Evolutionary conservation across 2,797 vertebrate genomes (phyloP).

Genomic region (Thamnophis elegans): DNA sequence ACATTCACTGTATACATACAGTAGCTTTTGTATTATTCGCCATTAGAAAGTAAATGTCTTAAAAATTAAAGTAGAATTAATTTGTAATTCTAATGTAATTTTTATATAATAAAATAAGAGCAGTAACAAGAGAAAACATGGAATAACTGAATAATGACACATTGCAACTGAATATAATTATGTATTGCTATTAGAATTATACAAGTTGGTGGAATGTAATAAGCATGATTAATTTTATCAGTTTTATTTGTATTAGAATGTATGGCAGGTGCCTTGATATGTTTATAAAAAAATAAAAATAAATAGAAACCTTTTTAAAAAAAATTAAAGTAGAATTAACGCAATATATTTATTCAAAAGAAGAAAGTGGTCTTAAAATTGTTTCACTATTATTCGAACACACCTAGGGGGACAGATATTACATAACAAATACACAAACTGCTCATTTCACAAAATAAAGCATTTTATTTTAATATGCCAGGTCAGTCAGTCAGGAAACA

Average conservation of each 20-base stretch:
- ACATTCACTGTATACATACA: neutral
- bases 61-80: neutral
- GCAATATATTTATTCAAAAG: neutral
- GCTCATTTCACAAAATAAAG: neutral
- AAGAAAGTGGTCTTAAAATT: fast-evolving
- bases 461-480: neutral
- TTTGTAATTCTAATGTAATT: no score
- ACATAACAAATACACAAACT: neutral
- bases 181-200: no score
- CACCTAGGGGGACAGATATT: neutral
- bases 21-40: neutral
- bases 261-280: no score
- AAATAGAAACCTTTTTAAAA: neutral
- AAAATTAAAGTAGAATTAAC: neutral
- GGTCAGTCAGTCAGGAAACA: neutral
- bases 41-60: neutral
- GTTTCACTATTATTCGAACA: neutral
- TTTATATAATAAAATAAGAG: no score
- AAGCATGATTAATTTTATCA: no score
- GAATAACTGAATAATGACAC: no score
- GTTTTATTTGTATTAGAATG: no score
- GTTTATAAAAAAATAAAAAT: no score
- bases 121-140: no score
- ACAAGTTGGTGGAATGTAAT: no score
- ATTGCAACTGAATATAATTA: no score